Conservation (phyloP, 2,797 vertebrate species). For the Phrynocephalus guinanensis region DNA sequence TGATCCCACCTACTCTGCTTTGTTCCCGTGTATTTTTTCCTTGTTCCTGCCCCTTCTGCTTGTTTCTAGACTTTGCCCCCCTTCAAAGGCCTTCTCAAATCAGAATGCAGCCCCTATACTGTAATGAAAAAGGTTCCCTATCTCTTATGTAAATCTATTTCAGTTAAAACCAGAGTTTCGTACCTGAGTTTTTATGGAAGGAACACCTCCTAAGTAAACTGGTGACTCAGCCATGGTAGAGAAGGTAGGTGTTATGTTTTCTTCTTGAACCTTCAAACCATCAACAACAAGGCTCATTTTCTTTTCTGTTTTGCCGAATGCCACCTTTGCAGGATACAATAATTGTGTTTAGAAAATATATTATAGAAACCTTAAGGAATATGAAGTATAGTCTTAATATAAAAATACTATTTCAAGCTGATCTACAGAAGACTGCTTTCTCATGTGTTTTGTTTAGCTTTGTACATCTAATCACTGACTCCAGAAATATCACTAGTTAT, state of each 20-base stretch:
- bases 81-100: not conserved
- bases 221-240: slow-evolving; percentile 77
- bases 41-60: not conserved
- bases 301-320: slow-evolving; percentile 83
- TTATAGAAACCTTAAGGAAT: not conserved
- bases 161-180: not conserved
- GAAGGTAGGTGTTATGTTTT: slow-evolving; percentile 74
- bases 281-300: slow-evolving; percentile 85
- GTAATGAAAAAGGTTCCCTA: not conserved
- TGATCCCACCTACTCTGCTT: not conserved
- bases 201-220: slow-evolving; percentile 84
- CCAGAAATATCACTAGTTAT: not conserved
- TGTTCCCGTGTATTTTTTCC: not conserved
- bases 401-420: not conserved
- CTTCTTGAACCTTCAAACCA: slow-evolving; percentile 86
- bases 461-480: not conserved
- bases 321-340: slow-evolving; percentile 77
- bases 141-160: not conserved
- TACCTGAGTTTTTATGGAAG: slow-evolving; percentile 76
- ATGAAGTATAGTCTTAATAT: not conserved
- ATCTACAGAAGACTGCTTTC: not conserved
- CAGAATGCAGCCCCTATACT: not conserved
- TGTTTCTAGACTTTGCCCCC: not conserved
- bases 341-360: not conserved
- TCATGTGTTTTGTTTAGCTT: not conserved